Conservation (phyloP, 64 coral and sea anemone species). For the Trachythela sp. region DNA sequence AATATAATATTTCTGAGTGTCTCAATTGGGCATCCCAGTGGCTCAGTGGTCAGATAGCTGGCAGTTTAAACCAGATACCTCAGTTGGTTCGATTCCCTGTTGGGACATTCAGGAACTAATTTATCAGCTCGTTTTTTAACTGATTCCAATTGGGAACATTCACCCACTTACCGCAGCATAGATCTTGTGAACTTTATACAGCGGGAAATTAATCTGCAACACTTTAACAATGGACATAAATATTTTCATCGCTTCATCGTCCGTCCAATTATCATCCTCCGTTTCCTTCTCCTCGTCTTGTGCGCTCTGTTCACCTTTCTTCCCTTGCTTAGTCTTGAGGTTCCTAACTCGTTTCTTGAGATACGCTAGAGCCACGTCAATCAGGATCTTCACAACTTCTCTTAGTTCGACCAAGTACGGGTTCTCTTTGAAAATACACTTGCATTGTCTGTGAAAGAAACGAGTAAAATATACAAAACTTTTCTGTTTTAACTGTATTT, state of each 20-base stretch:
- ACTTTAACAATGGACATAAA: background rate
- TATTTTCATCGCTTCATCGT: background rate
- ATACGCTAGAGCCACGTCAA: conserved; percentile 56
- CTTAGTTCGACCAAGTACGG: conserved; percentile 69
- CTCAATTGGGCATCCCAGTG: too few species aligned
- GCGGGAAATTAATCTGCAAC: background rate
- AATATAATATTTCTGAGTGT: too few species aligned
- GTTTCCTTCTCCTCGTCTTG: background rate
- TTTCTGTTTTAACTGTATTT: too few species aligned
- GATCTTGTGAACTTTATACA: background rate
- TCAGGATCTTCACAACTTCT: conserved; percentile 69
- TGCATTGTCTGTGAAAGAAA: conserved; percentile 67
- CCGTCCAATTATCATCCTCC: background rate
- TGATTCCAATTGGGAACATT: background rate
- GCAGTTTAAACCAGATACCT: too few species aligned
- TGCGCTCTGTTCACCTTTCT: background rate
- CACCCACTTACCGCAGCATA: background rate
- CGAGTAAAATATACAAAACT: background rate
- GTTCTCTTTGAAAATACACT: conserved; percentile 88
- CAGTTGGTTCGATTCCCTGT: too few species aligned
- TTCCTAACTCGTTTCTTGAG: conserved; percentile 24
- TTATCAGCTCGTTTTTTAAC: too few species aligned
- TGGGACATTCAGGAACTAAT: too few species aligned
- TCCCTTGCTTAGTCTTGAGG: background rate
- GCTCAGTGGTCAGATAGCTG: too few species aligned